Base-by-base conservation (phyloP, 2,888 invertebrate genomes). In the Lydus trimaculatus region DNA sequence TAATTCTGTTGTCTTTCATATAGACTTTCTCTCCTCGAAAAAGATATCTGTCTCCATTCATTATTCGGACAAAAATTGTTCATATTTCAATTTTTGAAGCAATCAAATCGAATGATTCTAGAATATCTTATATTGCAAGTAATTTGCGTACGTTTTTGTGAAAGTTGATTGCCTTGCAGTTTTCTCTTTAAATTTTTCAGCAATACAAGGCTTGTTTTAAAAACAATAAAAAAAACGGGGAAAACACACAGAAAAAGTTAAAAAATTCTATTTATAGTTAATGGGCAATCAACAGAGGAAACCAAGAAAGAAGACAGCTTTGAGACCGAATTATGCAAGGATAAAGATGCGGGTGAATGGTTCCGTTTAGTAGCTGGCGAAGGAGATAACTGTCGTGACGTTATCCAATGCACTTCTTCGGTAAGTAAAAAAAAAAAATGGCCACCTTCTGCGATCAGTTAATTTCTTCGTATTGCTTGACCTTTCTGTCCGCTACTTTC, bases 331-430 rank as follows among this genome's bases (percentile, higher is more conserved):
- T 89, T 97, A 78, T 96, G 96, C 88, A 95, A 95, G 89, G 95
- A 95, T 88, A 96, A 95, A 88, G 96, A 95, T 87, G 96, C 96
- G 63, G 96, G 96, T 74, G 96, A 96, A 87, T 96, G 96, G 96
- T 96, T 97, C 89, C 91, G 96, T 82, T 88, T 96, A 83, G 93
- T 94, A 72, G 91, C 94, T 72, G 95, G 94, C 79, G 95, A 96
- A 79, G 95, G 94, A 80, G 96, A 96, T 87, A 94, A 94, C 86
- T 97, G 96, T 86, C 93, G 96, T 85, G 96, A 96, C 88, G 96
- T 96, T 84, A 96, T 96, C 84, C 96, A 96, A 87, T 96, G 96
- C 87, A 96, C 96, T 76, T 94, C 95, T 84, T 96, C 96, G 84
- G 94, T 94, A 84, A 89, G 91, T 90, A 59, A 36, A 48, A 84